A percentile compares a stretch with the other conserved stretches of the same genome.
These are phyloP conservation scores for Epizoanthus ramosus DNA, from an alignment of 92 coral and sea anemone genomes.

Conservation along the genomic window DNA sequence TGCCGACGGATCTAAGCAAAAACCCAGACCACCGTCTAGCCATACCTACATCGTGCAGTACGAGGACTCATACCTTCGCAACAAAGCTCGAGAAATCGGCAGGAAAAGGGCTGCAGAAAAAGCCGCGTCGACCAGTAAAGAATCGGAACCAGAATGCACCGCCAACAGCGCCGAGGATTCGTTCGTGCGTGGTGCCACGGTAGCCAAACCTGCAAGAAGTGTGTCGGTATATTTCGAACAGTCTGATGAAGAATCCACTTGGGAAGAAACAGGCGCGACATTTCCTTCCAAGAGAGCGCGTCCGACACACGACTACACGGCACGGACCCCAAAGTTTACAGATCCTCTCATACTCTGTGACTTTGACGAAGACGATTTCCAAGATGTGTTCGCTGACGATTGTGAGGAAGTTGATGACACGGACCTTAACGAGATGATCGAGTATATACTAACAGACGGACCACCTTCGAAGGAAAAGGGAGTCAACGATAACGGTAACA, in stretches of 20 bases:
- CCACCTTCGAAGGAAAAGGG: background rate
- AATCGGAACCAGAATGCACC: background rate
- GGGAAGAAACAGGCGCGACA: background rate
- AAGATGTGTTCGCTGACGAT: background rate
- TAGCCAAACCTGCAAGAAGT: background rate
- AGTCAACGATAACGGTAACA: background rate
- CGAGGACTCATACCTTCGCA: slow-evolving; percentile 29
- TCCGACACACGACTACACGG: slow-evolving; percentile 18
- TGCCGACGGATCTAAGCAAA: background rate
- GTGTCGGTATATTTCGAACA: slow-evolving; percentile 14
- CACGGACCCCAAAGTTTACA: slow-evolving; percentile 10
- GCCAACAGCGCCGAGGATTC: background rate
- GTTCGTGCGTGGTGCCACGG: no score
- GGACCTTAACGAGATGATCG: slow-evolving; percentile 11
- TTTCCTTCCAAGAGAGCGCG: background rate
- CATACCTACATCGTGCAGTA: slow-evolving; percentile 1
- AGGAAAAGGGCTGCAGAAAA: background rate
- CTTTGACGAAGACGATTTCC: slow-evolving; percentile 4
- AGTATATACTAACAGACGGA: slow-evolving; percentile 4
- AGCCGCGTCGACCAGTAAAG: background rate
- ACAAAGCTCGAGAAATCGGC: background rate
- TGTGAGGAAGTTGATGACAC: background rate
- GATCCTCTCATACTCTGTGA: slow-evolving; percentile 21
- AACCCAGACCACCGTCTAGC: slow-evolving; percentile 1
- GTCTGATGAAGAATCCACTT: background rate